Evolutionary conservation across 2,888 invertebrate genomes (phyloP).

Genomic region (Pristionchus japonicus): DNA sequence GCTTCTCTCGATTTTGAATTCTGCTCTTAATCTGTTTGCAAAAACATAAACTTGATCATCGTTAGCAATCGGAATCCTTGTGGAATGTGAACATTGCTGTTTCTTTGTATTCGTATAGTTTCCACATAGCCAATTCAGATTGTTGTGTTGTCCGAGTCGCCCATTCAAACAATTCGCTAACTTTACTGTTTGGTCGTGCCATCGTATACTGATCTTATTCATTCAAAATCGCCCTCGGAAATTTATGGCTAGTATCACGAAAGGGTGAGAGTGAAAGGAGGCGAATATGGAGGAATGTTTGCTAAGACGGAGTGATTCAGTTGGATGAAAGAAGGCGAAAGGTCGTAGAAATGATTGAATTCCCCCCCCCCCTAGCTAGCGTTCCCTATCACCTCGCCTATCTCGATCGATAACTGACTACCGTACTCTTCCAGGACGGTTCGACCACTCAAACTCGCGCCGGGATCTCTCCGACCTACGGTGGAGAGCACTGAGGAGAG

Average conservation of each 20-base stretch:
- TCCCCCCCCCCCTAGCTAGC: background rate
- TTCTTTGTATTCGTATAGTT: background rate
- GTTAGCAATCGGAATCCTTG: too few relatives aligned
- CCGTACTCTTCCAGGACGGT: slow-evolving; percentile 11
- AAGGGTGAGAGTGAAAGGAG: background rate
- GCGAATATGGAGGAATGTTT: background rate
- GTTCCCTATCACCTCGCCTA: background rate
- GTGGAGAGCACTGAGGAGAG: slow-evolving; percentile 9
- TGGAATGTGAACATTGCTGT: too few relatives aligned
- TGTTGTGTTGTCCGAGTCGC: background rate
- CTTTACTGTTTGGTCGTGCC: background rate
- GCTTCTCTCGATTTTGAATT: background rate
- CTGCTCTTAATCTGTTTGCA: too few relatives aligned
- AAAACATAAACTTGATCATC: too few relatives aligned
- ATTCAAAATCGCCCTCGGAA: background rate
- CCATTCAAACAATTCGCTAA: background rate
- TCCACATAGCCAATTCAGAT: background rate
- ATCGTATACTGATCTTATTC: background rate
- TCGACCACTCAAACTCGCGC: slow-evolving; percentile 43
- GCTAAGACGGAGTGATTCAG: background rate
- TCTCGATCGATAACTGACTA: background rate
- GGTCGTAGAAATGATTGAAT: slow-evolving; percentile 7
- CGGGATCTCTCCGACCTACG: slow-evolving; percentile 42
- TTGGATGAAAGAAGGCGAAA: background rate
- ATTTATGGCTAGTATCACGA: background rate